Evolutionary conservation across 2,113 vertebrate genomes (phyloP), one percentile per base, ranked within the genome.

Genomic region (Malurus cyaneus): DNA sequence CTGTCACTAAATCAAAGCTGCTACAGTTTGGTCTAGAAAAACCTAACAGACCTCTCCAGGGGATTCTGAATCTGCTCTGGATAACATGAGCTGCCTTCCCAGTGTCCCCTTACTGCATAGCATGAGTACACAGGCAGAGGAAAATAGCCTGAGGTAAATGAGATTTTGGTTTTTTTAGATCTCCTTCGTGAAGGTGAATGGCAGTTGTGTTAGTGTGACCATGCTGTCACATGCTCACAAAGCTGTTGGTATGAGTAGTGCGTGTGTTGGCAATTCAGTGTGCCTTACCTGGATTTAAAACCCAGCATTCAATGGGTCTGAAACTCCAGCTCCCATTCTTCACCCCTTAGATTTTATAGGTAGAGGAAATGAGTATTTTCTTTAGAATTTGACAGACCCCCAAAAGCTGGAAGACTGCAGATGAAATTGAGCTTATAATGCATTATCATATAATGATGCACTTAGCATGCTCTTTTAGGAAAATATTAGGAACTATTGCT

Each of bases 271-370:
- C 24, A 66, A 2, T 46, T 64, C 14, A 2, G 36, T 62, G 59
- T 7, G 16, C n/a, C 26, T 36, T 46, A 16, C 42, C 65, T 64
- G 54, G 18, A 10, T 39, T 47, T 4, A 14, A 46, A 67, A 56
- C 25, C 1, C 8, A 32, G 20, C 0, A 0, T 5, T 5, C 8
- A 32, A 50, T 2, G 1, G 15, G 12, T 54, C 41, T 78, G 41
- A 73, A 73, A 16, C 18, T 74, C 18, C 59, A 34, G 0, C 42
- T 77, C 36, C 17, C 36, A 4, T 69, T 89, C 54, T 78, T 23
- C 36, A 60, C 47, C 46, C 44, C 26, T 69, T 67, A 6, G 9
- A 31, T 84, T 87, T 89, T 56, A 32, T 31, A 64, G 34, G 8
- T 18, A 50, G 34, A n/a, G 9, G 39, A 59, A 64, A 67, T 53